Base-by-base conservation (phyloP, 2,797 vertebrate genomes). In the Bufotes viridis region DNA sequence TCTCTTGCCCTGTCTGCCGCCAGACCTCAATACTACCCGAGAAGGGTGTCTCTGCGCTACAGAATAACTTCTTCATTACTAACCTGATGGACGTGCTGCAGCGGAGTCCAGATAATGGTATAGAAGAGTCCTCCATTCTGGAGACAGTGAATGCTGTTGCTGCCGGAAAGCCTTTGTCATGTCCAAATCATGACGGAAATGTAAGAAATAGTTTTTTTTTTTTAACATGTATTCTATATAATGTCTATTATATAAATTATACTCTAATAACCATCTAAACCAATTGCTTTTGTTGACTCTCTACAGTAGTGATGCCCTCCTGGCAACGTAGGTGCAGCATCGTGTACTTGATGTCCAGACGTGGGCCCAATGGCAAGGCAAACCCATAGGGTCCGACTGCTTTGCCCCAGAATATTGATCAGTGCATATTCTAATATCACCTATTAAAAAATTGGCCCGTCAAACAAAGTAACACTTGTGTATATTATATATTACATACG, bases 61-160 rank as follows among this genome's bases (percentile, higher is more conserved):
- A 99, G 94, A 99, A 97, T 92, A 99, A 99, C 93, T 99, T 99
- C 95, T 99, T 99, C 93, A 99, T 99, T 94, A 99, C 98, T 86
- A 99, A 98, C 96, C 97, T 99, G 93, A 99, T 99, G 98, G 98
- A 99, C 55, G 97, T 99, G 92, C 95, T 99, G 95, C 98, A 99
- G 94, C 95, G 96, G 91, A 95, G 96, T 0, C 96, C 97, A 0
- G 98, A 98, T 90, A 96, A 94, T 92, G 95, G 94, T 91, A 94
- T 95, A 90, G 97, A 97, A 88, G 97, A 97, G 91, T 95, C 95
- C 78, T 93, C 95, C 90, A 95, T 96, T 84, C 92, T 97, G 94
- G 96, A 96, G 95, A 96, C 95, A 20, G 95, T 97, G 92, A 95
- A 96, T 0, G 93, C 96, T 0, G 96, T 97, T 92, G 97, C 96